Evolutionary conservation across 2,113 vertebrate genomes (phyloP).

Genomic region (Picathartes gymnocephalus): DNA sequence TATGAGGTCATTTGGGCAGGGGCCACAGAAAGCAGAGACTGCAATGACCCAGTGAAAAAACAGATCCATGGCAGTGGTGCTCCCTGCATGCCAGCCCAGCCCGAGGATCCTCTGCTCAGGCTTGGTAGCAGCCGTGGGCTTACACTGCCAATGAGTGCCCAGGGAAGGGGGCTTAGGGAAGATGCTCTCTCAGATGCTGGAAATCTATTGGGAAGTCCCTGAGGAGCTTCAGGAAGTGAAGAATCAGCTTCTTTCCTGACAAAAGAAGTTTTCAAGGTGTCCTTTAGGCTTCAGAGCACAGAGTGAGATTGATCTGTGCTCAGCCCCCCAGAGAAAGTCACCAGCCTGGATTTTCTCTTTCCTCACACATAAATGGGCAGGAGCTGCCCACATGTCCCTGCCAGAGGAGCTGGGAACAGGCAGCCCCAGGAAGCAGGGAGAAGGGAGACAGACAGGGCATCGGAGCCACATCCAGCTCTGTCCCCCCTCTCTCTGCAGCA

Average conservation of each 20-base stretch:
- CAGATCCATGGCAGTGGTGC: neutral
- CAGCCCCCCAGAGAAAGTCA: constrained; percentile 58
- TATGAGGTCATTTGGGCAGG: neutral
- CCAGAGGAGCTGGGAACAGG: neutral
- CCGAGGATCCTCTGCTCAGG: rapidly evolving
- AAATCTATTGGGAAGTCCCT: constrained; percentile 11
- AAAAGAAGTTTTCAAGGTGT: constrained; percentile 67
- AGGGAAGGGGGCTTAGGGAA: neutral
- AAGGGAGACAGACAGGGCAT: neutral
- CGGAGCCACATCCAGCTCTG: neutral
- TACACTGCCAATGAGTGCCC: rapidly evolving
- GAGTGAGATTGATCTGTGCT: constrained; percentile 58
- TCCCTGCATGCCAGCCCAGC: neutral
- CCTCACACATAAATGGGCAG: constrained; percentile 35
- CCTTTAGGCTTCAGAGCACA: constrained; percentile 61
- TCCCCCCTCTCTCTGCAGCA: neutral
- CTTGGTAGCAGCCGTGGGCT: rapidly evolving
- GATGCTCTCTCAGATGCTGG: neutral
- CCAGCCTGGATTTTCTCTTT: constrained; percentile 27
- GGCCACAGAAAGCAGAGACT: neutral
- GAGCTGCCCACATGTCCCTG: neutral
- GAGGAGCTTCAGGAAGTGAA: neutral
- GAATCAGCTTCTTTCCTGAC: constrained; percentile 33
- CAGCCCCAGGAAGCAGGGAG: neutral
- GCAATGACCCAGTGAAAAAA: rapidly evolving